Conservation (phyloP, 2,113 vertebrate genomes). For the Bubo scandiacus region DNA sequence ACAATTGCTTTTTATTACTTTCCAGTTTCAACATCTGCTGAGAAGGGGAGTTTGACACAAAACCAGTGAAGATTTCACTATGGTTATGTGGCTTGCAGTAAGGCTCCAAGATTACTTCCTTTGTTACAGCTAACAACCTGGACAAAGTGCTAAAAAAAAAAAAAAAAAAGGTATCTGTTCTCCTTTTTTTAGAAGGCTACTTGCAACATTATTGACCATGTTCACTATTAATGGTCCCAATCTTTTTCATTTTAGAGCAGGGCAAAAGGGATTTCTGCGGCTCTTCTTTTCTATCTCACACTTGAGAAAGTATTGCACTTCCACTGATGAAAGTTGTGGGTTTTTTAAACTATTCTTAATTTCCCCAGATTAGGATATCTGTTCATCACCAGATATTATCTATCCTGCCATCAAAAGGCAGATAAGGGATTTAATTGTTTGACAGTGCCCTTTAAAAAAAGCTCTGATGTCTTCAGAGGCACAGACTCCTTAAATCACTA, state of each 20-base stretch:
- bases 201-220: rapidly evolving
- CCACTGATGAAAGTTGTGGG: rapidly evolving
- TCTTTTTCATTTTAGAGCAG: rapidly evolving
- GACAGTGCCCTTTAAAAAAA: not conserved
- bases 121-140: not conserved
- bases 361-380: not conserved
- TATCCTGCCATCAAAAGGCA: not conserved
- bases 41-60: not conserved
- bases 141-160: not conserved
- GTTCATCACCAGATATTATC: not conserved
- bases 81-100: rapidly evolving
- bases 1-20: not conserved
- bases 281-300: not conserved
- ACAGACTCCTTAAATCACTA: not conserved
- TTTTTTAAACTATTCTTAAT: not conserved
- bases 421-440: not conserved
- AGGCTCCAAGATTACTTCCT: not conserved
- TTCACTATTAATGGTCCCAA: not conserved
- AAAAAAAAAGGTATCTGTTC: too few species aligned
- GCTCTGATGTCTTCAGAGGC: not conserved
- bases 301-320: too few species aligned
- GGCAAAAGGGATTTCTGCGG: not conserved
- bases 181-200: too few species aligned
- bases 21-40: not conserved
- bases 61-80: not conserved